phyloP scores from a whole-genome alignment of 1,140 invertebrate species.

The Diploscapter pachys region DNA sequence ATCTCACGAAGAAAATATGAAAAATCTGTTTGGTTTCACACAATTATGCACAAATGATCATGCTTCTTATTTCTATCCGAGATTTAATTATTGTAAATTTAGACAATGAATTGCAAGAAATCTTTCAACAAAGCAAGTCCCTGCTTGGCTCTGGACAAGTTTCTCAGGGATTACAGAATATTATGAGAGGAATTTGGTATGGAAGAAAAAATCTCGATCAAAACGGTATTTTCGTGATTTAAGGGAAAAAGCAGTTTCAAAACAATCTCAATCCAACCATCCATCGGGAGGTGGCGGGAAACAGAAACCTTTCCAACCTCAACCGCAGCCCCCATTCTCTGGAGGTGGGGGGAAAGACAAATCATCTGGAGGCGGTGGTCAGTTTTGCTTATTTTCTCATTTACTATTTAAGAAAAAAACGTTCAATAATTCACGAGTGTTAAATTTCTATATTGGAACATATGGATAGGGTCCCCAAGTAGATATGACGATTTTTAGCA shows the following conservation, averaged over 20 bases:
- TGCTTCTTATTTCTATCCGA: too few relatives aligned
- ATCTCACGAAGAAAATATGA: too few relatives aligned
- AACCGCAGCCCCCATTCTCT: slow-evolving; percentile 22
- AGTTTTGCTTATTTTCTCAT: too few relatives aligned
- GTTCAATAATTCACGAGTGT: too few relatives aligned
- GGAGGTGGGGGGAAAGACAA: slow-evolving; percentile 17
- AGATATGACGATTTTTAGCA: too few relatives aligned
- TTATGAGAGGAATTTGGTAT: slow-evolving; percentile 51
- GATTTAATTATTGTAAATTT: too few relatives aligned
- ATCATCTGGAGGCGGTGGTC: background rate
- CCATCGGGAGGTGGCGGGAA: slow-evolving; percentile 22
- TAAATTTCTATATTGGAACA: too few relatives aligned
- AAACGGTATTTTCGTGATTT: background rate
- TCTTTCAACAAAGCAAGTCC: slow-evolving; percentile 41
- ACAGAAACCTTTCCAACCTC: slow-evolving; percentile 7
- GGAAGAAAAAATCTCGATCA: background rate
- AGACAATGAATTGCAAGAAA: slow-evolving; percentile 38
- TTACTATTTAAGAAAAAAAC: too few relatives aligned
- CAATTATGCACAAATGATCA: too few relatives aligned
- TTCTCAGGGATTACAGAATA: slow-evolving; percentile 46
- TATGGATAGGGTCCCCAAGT: too few relatives aligned
- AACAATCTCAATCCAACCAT: slow-evolving; percentile 40
- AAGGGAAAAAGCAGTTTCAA: slow-evolving; percentile 39
- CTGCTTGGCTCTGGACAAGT: slow-evolving; percentile 22
- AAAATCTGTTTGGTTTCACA: too few relatives aligned